phyloP scores from a whole-genome alignment of 2,113 vertebrate species.

The Psophia crepitans region DNA sequence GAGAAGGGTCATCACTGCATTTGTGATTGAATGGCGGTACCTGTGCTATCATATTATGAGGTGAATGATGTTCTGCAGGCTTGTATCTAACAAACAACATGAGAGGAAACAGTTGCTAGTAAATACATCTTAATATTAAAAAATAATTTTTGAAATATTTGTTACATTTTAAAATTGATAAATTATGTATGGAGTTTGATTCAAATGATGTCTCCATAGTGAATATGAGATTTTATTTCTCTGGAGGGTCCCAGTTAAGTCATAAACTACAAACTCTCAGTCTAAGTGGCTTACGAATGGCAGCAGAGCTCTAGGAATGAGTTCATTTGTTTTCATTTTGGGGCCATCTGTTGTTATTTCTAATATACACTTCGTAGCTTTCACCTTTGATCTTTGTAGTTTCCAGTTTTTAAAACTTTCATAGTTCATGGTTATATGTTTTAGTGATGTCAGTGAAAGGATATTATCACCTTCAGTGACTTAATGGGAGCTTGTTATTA shows the following conservation, averaged over 20 bases:
- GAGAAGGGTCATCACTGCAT: background rate
- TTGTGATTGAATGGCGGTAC: background rate
- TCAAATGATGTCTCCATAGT: background rate
- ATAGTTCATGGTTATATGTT: background rate
- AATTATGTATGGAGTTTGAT: slow-evolving; percentile 4
- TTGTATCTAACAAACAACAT: background rate
- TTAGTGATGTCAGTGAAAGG: slow-evolving; percentile 19
- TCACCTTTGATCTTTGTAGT: slow-evolving; percentile 62
- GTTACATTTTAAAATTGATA: slow-evolving; percentile 50
- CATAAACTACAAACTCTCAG: slow-evolving; percentile 7
- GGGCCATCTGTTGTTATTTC: slow-evolving; percentile 59
- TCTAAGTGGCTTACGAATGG: slow-evolving; percentile 39
- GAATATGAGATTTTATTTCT: slow-evolving; percentile 49
- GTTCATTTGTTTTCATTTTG: slow-evolving; percentile 65
- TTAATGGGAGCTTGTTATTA: background rate
- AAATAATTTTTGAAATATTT: background rate
- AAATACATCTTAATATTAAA: background rate
- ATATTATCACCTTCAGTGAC: slow-evolving; percentile 13
- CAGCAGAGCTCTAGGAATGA: slow-evolving; percentile 44
- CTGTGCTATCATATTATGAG: background rate
- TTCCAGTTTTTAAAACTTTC: slow-evolving; percentile 21
- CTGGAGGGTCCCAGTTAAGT: background rate
- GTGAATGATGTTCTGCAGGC: background rate
- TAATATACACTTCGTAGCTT: slow-evolving; percentile 29
- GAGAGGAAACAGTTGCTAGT: background rate